Evolutionary conservation across 2,888 invertebrate species (phyloP), one percentile per base, ranked within the genome.

Genomic region (Thymelicus sylvestris): DNA sequence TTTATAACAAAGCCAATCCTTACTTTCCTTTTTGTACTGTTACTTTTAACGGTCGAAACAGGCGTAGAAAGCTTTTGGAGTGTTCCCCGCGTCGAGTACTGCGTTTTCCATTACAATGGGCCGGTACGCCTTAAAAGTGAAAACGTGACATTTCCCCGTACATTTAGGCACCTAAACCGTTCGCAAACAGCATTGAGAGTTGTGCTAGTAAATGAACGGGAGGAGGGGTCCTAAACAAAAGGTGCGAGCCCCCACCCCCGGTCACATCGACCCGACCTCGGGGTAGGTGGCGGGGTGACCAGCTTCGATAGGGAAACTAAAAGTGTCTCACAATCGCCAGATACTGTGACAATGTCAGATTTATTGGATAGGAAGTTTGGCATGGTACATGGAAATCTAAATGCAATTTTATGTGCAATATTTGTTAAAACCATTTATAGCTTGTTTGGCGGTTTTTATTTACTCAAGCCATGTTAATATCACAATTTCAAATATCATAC

Each of bases 161-260:
- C 91, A 92, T 91, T 91, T 91, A 89, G 90, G 89, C 91, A 87
- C 89, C 91, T 91, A 92, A 92, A 92, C 90, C 92, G 90, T 91
- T 89, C 84, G 90, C 91, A 92, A 92, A 92, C 91, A 91, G 84
- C 89, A 88, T 87, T 86, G 88, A 85, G 89, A 84, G 83, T 82
- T 86, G 87, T 86, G 83, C 86, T 82, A 86, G 90, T 86, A 92
- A 91, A 91, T 91, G 91, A 91, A 85, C 84, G 81, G 86, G 86
- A 5, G 85, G 74, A 78, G 86, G 88, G 86, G 88, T 85, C 86
- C 93, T 93, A 93, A 93, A 93, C 93, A 93, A 93, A 93, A 93
- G 93, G 92, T 92, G 92, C 90, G 86, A 90, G 83, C 85, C 88
- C 83, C 82, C 81, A 78, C 81, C 80, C 81, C 75, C 73, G 72